Evolutionary conservation across 2,797 vertebrate genomes (phyloP), one percentile per base, ranked within the genome.

Genomic region (Catamblyrhynchus diadema): DNA sequence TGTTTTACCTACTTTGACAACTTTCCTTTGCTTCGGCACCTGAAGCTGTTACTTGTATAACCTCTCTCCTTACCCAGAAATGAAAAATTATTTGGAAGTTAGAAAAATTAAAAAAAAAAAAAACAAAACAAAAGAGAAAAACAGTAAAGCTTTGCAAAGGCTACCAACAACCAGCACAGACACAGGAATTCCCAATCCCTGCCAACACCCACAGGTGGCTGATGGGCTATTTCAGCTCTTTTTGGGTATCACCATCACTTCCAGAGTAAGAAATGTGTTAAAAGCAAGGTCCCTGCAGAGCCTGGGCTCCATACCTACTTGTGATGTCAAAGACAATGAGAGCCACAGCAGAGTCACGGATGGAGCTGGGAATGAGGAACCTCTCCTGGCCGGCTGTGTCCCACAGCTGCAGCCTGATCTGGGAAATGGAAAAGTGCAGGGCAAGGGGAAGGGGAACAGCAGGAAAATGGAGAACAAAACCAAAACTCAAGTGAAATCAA

Each of bases 311-410:
- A 72, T 94, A 96, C 93, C 93, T 95, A 99, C 98, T 99, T 98
- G 98, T 99, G 96, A 99, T 97, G 97, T 98, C 98, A 98, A 98
- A 99, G 98, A 99, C 98, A 98, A 99, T 98, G 98, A 98, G 98
- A 97, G 98, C 98, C 97, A 98, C 98, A 98, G 98, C 98, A 97
- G 98, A 99, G 97, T 99, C 98, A 86, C 98, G 98, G 98, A 98
- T 99, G 98, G 99, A 99, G 98, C 98, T 99, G 97, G 98, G 98
- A 97, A 99, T 99, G 98, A 98, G 98, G 98, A 99, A 99, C 96
- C 98, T 98, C 98, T 99, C 98, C 98, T 98, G 98, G 95, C 98
- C 98, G 94, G 98, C 98, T 97, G 98, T 99, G 95, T 99, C 98
- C 98, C 98, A 99, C 91, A 99, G 98, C 98, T 99, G 98, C 97